Evolutionary conservation across 2,888 invertebrate genomes (phyloP).

Genomic region (Alentia gelatinosa): DNA sequence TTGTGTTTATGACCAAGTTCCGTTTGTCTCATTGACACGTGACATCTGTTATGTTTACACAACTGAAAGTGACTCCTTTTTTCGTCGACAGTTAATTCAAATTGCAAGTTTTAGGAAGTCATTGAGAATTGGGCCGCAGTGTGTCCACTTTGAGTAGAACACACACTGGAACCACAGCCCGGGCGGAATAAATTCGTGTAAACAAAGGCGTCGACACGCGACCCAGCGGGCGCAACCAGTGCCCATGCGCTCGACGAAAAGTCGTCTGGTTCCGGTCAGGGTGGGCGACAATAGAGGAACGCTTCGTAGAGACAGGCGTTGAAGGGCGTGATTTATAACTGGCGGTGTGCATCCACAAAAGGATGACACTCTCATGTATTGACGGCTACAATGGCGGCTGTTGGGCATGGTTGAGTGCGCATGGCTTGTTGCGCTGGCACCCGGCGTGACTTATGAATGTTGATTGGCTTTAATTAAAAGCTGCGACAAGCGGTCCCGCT

Average conservation of each 20-base stretch:
- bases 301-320: neutral
- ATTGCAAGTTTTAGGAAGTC: neutral
- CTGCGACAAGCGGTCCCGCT: neutral
- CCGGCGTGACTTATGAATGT: constrained; percentile 38
- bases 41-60: neutral
- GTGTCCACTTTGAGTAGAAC: no score
- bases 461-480: constrained; percentile 32
- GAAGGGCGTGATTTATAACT: constrained; percentile 36
- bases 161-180: neutral
- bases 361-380: constrained; percentile 19
- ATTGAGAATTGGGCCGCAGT: no score
- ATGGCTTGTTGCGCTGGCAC: neutral
- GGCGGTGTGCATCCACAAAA: neutral
- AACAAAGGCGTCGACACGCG: neutral
- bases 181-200: neutral
- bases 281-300: constrained; percentile 32
- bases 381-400: neutral
- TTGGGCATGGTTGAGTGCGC: neutral
- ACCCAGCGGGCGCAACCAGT: neutral
- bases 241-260: neutral
- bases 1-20: no score
- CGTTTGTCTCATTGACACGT: neutral
- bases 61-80: neutral
- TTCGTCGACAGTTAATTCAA: no score
- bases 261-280: constrained; percentile 43